A percentile compares a stretch with the other conserved stretches of the same genome.
Conservation (phyloP, 1,140 invertebrate genomes). For the Lordiphosa mommai region DNA sequence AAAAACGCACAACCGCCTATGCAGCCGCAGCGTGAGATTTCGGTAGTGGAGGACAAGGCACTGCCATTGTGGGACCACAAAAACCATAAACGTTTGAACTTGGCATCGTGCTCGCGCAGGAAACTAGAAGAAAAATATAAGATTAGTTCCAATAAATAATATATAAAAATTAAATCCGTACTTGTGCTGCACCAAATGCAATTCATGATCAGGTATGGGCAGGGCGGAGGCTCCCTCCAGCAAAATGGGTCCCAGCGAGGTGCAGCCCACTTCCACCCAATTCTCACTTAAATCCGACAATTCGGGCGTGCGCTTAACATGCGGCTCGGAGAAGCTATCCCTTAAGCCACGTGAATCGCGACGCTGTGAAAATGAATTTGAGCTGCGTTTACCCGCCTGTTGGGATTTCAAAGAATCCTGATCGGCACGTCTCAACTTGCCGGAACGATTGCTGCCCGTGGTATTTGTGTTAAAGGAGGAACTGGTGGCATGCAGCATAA, state of each 20-base stretch:
- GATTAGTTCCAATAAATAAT: not conserved
- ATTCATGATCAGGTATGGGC: conserved; percentile 86
- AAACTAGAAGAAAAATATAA: conserved; percentile 81
- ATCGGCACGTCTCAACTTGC: conserved; percentile 64
- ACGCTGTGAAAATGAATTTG: conserved; percentile 70
- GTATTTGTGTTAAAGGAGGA: conserved; percentile 82
- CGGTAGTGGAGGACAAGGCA: conserved; percentile 54
- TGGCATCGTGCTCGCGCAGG: conserved; percentile 92
- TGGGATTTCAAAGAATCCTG: conserved; percentile 72
- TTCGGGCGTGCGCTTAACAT: conserved; percentile 59
- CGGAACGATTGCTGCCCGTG: conserved; percentile 79
- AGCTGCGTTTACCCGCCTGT: conserved; percentile 62
- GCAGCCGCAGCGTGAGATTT: conserved; percentile 91
- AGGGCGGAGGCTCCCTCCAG: conserved; percentile 94
- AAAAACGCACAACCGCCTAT: conserved; percentile 97
- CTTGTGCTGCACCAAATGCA: conserved; percentile 89
- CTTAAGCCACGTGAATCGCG: conserved; percentile 69
- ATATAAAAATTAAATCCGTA: conserved; percentile 44
- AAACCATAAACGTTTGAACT: conserved; percentile 95
- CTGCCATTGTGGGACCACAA: conserved; percentile 89
- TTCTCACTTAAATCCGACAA: conserved; percentile 81
- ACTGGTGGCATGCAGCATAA: conserved; percentile 82
- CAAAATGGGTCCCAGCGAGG: conserved; percentile 93
- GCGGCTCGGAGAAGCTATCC: conserved; percentile 64
- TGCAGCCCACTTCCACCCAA: conserved; percentile 96